These are phyloP conservation scores for Ostrea edulis DNA, from an alignment of 1,140 invertebrate species.

Conservation along the genomic window DNA sequence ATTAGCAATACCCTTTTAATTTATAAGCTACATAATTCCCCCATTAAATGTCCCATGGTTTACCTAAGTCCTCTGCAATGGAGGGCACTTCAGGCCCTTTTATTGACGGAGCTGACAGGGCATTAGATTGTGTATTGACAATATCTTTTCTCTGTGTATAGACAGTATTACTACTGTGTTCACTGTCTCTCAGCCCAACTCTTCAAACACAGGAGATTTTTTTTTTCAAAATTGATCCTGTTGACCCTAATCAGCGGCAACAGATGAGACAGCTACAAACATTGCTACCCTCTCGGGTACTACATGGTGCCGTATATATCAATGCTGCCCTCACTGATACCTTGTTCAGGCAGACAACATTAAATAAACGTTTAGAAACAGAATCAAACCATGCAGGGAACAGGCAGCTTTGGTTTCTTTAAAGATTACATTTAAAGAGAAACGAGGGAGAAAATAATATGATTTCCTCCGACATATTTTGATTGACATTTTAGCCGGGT, in stretches of 20 bases:
- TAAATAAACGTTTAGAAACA: no score
- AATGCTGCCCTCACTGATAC: no score
- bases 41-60: conserved; percentile 20
- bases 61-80: neutral
- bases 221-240: neutral
- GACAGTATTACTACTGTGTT: conserved; percentile 8
- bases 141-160: neutral
- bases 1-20: neutral
- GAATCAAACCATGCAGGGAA: no score
- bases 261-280: no score
- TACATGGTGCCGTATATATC: no score
- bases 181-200: neutral
- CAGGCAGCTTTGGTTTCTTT: no score
- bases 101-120: conserved; percentile 14
- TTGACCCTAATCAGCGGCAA: neutral
- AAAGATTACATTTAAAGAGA: no score
- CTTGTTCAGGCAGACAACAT: no score
- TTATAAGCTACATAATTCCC: neutral
- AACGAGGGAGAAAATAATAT: no score
- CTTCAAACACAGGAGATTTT: neutral
- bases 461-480: no score
- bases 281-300: no score
- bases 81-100: conserved; percentile 7
- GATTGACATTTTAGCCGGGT: no score
- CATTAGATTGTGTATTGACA: conserved; percentile 30